A percentile compares a stretch with the other conserved stretches of the same genome.
Conservation (phyloP, 2,113 vertebrate genomes). For the Eidolon helvum region DNA sequence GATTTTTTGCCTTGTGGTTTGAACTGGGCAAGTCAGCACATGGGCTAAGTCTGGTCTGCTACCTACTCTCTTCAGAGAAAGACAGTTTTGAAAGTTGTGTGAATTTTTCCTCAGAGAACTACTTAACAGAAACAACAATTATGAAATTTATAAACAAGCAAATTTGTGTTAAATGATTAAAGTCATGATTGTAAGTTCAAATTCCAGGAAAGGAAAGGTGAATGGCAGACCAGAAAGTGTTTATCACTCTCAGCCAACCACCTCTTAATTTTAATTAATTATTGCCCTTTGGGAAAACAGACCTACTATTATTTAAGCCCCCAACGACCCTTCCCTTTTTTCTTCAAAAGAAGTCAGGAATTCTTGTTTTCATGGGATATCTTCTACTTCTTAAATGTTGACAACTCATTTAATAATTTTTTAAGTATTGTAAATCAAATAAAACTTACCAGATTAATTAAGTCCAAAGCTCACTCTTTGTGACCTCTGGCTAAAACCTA, state of each 20-base stretch:
- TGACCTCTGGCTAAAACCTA: background rate
- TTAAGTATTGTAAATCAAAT: background rate
- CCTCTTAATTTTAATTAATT: background rate
- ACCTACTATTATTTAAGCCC: background rate
- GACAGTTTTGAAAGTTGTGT: background rate
- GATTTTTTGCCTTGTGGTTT: background rate
- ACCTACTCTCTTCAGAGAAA: background rate
- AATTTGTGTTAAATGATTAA: slow-evolving; percentile 4
- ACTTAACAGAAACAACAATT: background rate
- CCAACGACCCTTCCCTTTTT: background rate
- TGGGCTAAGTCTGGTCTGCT: background rate
- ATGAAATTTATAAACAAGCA: background rate
- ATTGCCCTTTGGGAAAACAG: background rate
- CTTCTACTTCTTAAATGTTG: slow-evolving; percentile 12
- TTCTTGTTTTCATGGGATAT: background rate
- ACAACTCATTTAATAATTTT: slow-evolving; percentile 9
- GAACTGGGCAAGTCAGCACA: background rate
- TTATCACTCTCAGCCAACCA: background rate
- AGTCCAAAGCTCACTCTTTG: background rate
- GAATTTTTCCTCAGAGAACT: background rate
- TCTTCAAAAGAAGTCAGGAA: background rate
- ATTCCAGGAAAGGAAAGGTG: background rate
- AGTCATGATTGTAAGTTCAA: background rate
- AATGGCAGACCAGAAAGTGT: background rate
- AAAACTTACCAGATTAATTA: background rate